Conservation (phyloP, 2,797 vertebrate species). For the Anas acuta region DNA sequence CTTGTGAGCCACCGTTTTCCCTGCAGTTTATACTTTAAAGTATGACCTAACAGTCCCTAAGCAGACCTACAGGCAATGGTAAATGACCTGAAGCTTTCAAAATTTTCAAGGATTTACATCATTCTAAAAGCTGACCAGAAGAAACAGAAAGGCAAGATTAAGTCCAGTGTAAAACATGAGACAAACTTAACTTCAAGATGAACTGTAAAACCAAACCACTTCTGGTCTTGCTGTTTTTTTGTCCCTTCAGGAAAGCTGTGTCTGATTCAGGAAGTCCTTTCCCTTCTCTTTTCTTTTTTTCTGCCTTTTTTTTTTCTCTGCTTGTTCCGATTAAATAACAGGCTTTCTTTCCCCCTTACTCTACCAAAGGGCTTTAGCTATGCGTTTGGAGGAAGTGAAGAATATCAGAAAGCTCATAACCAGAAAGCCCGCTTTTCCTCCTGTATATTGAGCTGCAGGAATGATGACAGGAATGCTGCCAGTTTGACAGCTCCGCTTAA, state of each 20-base stretch:
- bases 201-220: not conserved
- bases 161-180: not conserved
- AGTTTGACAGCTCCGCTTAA: not conserved
- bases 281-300: not conserved
- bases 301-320: not conserved
- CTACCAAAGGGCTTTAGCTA: not conserved
- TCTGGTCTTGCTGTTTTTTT: constrained; percentile 26
- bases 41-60: not conserved
- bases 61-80: not conserved
- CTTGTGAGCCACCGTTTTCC: not conserved
- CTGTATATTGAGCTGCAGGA: not conserved
- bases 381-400: not conserved
- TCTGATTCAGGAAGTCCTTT: constrained; percentile 47
- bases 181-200: not conserved
- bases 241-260: constrained; percentile 8
- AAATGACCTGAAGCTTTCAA: not conserved
- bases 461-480: not conserved
- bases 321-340: constrained; percentile 12
- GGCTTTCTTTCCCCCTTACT: constrained; percentile 1
- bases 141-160: not conserved
- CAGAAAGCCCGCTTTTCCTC: constrained; percentile 16
- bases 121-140: not conserved
- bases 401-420: constrained; percentile 15
- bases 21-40: not conserved
- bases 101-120: not conserved